Percentiles rank a stretch among this genome's conserved stretches.
These are phyloP conservation scores for Temnothorax rugatulus DNA, from an alignment of 2,888 invertebrate genomes.

Conservation along the genomic window DNA sequence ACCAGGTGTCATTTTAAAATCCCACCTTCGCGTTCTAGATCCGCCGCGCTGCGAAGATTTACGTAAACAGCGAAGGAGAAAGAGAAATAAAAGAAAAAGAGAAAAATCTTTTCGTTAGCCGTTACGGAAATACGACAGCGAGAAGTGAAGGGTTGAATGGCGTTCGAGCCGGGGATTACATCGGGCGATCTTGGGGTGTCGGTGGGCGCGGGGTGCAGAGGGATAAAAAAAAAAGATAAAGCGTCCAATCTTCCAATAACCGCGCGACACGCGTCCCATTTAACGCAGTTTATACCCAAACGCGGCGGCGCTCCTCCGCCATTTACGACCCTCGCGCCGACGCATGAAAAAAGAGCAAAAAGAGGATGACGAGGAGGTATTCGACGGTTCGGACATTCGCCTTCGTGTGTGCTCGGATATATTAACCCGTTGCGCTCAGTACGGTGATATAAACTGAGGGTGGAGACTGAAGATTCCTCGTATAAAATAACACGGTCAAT, in stretches of 20 bases:
- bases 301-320: not conserved
- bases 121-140: slow-evolving; percentile 23
- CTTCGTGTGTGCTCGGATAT: not conserved
- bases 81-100: not conserved
- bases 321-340: not conserved
- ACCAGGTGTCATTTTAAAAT: slow-evolving; percentile 1
- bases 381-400: slow-evolving; percentile 12
- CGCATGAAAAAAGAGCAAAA: not conserved
- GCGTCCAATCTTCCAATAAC: slow-evolving; percentile 33
- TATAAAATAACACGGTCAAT: slow-evolving; percentile 9
- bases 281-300: slow-evolving; percentile 35
- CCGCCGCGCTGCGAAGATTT: not conserved
- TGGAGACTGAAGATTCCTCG: not conserved
- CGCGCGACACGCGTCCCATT: slow-evolving; percentile 35
- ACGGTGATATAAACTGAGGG: not conserved
- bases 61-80: not conserved
- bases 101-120: not conserved
- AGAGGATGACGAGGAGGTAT: not conserved
- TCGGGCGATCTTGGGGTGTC: not conserved
- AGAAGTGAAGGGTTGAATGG: slow-evolving; percentile 1
- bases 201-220: not conserved
- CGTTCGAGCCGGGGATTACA: not conserved
- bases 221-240: slow-evolving; percentile 26
- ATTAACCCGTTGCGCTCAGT: slow-evolving; percentile 24
- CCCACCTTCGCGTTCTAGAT: not conserved